Conservation (phyloP, 2,888 invertebrate species). For the Augochlorella aurata region DNA sequence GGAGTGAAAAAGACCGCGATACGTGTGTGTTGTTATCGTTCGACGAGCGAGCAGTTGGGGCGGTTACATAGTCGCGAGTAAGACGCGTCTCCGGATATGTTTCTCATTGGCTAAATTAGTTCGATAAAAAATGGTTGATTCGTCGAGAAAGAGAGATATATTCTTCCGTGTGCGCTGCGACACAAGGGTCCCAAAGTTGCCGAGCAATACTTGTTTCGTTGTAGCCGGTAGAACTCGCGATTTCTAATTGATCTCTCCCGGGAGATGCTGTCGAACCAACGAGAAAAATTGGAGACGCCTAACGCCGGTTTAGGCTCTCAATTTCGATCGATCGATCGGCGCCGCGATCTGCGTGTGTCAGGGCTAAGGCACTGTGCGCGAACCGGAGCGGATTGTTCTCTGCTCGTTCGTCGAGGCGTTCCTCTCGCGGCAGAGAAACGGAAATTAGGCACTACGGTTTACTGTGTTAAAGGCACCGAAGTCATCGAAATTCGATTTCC, state of each 20-base stretch:
- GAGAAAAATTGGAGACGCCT: slow-evolving; percentile 73
- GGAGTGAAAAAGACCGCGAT: slow-evolving; percentile 8
- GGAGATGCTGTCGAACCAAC: slow-evolving; percentile 45
- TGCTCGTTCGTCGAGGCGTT: slow-evolving; percentile 35
- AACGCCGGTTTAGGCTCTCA: slow-evolving; percentile 74
- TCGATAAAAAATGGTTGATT: background rate
- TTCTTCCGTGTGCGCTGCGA: background rate
- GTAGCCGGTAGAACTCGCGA: slow-evolving; percentile 8
- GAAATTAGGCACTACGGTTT: slow-evolving; percentile 53
- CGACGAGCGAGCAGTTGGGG: slow-evolving; percentile 29
- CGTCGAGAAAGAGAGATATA: background rate
- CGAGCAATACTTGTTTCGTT: background rate
- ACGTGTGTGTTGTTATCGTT: slow-evolving; percentile 1
- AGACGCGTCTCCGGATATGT: slow-evolving; percentile 16
- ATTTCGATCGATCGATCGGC: slow-evolving; percentile 70
- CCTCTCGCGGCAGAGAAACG: slow-evolving; percentile 24
- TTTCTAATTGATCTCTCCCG: slow-evolving; percentile 23
- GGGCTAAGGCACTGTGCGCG: slow-evolving; percentile 63
- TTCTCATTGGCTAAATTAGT: slow-evolving; percentile 1
- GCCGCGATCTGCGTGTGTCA: slow-evolving; percentile 28
- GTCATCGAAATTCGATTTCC: slow-evolving; percentile 48
- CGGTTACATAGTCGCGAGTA: slow-evolving; percentile 2
- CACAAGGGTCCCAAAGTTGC: background rate
- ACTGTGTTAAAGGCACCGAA: slow-evolving; percentile 68
- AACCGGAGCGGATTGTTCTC: slow-evolving; percentile 28